Percentiles rank a stretch among this genome's conserved stretches.
phyloP scores from a whole-genome alignment of 2,113 vertebrate genomes.

The Myotis lucifugus region DNA sequence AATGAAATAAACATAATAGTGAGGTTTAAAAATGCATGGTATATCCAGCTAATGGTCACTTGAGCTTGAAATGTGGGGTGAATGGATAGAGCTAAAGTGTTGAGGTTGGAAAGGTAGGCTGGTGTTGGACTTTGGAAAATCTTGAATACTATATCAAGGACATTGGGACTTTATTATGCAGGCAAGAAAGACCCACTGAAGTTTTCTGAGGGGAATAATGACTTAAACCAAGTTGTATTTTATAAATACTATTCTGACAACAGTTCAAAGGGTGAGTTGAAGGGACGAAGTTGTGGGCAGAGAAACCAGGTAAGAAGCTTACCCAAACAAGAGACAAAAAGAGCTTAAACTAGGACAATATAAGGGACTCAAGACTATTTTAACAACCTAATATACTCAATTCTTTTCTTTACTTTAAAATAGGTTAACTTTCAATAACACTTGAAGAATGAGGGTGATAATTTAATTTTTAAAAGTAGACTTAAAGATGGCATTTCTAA shows the following conservation, averaged over 20 bases:
- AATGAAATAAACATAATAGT: neutral
- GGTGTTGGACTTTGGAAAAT: neutral
- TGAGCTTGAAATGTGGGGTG: neutral
- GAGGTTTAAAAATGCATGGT: neutral
- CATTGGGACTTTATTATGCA: neutral
- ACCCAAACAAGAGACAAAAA: neutral
- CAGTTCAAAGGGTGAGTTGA: neutral
- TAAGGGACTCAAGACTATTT: neutral
- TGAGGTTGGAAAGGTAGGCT: neutral
- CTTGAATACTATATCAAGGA: neutral
- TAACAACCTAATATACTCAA: neutral
- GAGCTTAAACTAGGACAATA: neutral
- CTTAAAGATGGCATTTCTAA: neutral
- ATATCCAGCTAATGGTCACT: neutral
- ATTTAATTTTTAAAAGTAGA: neutral
- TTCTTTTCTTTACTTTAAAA: constrained; percentile 9
- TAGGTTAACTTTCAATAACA: neutral
- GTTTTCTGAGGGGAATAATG: neutral
- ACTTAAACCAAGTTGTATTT: neutral
- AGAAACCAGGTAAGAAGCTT: neutral
- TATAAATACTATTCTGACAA: neutral
- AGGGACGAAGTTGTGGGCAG: neutral
- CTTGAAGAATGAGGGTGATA: neutral
- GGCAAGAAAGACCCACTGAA: neutral
- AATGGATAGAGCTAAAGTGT: neutral